Percentiles rank a stretch among this genome's conserved stretches.
Conservation (phyloP, 2,888 invertebrate species). For the Sclerodermus sp. region DNA sequence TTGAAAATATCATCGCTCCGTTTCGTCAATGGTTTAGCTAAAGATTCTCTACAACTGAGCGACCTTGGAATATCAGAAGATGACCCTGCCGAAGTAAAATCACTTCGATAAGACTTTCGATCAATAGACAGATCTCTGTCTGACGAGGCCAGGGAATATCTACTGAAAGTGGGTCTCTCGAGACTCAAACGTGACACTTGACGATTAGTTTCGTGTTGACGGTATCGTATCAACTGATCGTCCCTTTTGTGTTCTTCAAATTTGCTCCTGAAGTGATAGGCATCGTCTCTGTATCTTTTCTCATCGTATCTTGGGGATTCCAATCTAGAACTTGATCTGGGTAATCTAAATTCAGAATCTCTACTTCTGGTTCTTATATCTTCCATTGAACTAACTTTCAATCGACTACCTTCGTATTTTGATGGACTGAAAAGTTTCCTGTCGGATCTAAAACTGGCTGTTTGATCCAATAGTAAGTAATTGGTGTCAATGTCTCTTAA, state of each 20-base stretch:
- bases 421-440: no score
- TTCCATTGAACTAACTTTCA: no score
- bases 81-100: conserved; percentile 16
- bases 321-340: neutral
- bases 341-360: no score
- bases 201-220: neutral
- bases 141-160: conserved; percentile 7
- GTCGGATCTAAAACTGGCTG: no score
- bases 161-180: neutral
- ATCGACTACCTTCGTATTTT: no score
- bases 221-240: neutral
- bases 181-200: conserved; percentile 9
- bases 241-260: neutral
- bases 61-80: conserved; percentile 24
- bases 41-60: conserved; percentile 30
- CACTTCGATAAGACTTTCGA: conserved; percentile 12
- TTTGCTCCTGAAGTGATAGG: neutral
- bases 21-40: conserved; percentile 17
- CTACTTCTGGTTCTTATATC: no score
- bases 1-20: conserved; percentile 23
- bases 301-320: neutral
- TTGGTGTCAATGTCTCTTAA: no score
- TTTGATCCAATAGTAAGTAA: no score
- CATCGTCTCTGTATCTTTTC: neutral
- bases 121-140: conserved; percentile 20